A percentile compares a stretch with the other conserved stretches of the same genome.
These are phyloP conservation scores for Drosophila ochracea DNA, from an alignment of 2,888 invertebrate genomes.

Conservation along the genomic window DNA sequence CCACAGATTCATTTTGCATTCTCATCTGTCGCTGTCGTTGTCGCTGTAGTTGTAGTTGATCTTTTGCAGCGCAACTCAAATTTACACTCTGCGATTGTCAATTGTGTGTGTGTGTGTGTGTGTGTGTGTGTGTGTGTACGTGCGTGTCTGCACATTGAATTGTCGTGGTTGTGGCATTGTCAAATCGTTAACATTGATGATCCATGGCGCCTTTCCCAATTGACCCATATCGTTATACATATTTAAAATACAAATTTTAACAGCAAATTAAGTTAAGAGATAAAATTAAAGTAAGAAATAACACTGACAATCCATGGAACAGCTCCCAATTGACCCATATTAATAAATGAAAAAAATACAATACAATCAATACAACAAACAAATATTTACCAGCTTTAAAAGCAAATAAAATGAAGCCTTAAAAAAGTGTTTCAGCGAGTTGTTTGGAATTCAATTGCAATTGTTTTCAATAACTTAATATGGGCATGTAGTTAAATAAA, in stretches of 20 bases:
- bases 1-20: constrained; percentile 59
- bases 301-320: no score
- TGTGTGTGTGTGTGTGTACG: neutral
- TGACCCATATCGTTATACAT: constrained; percentile 71
- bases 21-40: constrained; percentile 42
- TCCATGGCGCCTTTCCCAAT: constrained; percentile 44
- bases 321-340: neutral
- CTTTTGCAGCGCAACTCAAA: constrained; percentile 44
- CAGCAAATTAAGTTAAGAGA: neutral
- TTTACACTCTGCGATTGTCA: constrained; percentile 35
- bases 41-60: constrained; percentile 28
- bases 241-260: constrained; percentile 48
- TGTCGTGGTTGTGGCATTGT: constrained; percentile 39
- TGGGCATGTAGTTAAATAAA: neutral
- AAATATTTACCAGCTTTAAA: neutral
- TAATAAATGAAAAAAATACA: neutral
- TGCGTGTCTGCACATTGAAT: constrained; percentile 16
- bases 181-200: constrained; percentile 41
- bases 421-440: neutral
- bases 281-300: neutral
- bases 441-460: neutral
- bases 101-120: constrained; percentile 6
- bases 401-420: neutral
- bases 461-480: neutral
- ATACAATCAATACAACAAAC: neutral